Evolutionary conservation across 1,140 invertebrate genomes (phyloP), one percentile per base, ranked within the genome.

Genomic region (Polypedilum pembai): DNA sequence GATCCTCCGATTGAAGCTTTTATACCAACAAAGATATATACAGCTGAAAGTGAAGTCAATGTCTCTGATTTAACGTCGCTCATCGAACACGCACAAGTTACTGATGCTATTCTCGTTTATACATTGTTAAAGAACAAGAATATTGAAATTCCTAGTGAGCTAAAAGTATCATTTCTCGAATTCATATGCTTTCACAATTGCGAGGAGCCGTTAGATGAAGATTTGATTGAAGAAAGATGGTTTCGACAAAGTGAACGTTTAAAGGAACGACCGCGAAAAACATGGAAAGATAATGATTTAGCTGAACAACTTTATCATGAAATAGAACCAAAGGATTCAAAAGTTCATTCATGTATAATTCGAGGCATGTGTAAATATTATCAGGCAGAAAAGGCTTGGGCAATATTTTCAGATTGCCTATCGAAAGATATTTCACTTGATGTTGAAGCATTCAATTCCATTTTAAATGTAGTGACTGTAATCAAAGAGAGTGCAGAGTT

Each of bases 161-260:
- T 88, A 0, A 88, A 89, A 79, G 87, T 93, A 77, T 82, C 86
- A 15, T 82, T 95, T n/a, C 82, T 96, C 10, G 92, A 96, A 82
- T 79, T 96, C 15, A 79, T 95, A 3, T 94, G 92, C 79, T 96
- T 89, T 81, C 91, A 88, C 77, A 96, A 96, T 83, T 85, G 86
- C 76, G 83, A 87, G 73, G 88, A 92, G 75, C 83, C 86, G 0
- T 74, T 87, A 20, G 82, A 86, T 12, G 85, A 87, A 63, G 89
- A 93, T 73, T 89, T 88, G 79, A 79, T 90, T n/a, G 91, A 94
- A 80, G 90, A 94, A 81, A 86, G 87, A 74, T 94, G 90, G 91
- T 94, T 91, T 79, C 78, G 78, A 76, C 83, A 85, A 74, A 81
- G 82, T 77, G 78, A 80, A 78, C 77, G 80, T 74, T 77, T 78